Evolutionary conservation across 1,140 invertebrate species (phyloP).

Genomic region (Bradysia coprophila): DNA sequence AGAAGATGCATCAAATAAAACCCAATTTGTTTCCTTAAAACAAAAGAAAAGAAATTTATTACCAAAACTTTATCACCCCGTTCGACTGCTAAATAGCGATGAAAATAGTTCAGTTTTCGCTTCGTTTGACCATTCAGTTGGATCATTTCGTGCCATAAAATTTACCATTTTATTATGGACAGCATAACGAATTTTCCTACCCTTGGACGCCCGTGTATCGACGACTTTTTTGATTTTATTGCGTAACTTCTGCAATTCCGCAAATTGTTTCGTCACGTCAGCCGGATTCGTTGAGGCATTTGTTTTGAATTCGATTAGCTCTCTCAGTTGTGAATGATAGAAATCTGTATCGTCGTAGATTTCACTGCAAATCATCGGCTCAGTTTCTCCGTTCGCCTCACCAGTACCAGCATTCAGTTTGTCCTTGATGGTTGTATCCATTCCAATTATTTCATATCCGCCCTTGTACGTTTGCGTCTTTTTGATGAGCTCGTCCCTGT

Average conservation of each 20-base stretch:
- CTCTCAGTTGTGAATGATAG: slow-evolving; percentile 80
- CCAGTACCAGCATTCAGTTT: slow-evolving; percentile 8
- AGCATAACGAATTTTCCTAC: slow-evolving; percentile 73
- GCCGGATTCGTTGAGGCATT: slow-evolving; percentile 62
- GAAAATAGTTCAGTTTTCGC: slow-evolving; percentile 63
- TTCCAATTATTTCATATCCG: slow-evolving; percentile 50
- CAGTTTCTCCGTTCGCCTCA: slow-evolving; percentile 17
- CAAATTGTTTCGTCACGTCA: slow-evolving; percentile 64
- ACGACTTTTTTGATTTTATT: slow-evolving; percentile 81
- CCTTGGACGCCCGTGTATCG: slow-evolving; percentile 84
- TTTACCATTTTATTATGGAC: slow-evolving; percentile 83
- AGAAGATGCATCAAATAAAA: too few relatives aligned
- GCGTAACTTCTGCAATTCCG: slow-evolving; percentile 76
- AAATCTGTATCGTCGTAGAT: slow-evolving; percentile 96
- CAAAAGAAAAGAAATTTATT: too few relatives aligned
- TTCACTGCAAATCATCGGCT: slow-evolving; percentile 43
- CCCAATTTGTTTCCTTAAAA: too few relatives aligned
- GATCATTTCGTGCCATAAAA: slow-evolving; percentile 74
- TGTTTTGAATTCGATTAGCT: slow-evolving; percentile 83
- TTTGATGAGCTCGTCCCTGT: slow-evolving; percentile 55
- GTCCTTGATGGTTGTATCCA: slow-evolving; percentile 17
- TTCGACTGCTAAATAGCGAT: slow-evolving; percentile 78
- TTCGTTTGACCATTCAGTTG: slow-evolving; percentile 50
- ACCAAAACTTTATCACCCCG: too few relatives aligned
- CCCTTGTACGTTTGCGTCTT: slow-evolving; percentile 66